Percentiles rank a stretch among this genome's conserved stretches.
phyloP scores from a whole-genome alignment of 2,797 vertebrate genomes.

The Melanotaenia parkinsoni region DNA sequence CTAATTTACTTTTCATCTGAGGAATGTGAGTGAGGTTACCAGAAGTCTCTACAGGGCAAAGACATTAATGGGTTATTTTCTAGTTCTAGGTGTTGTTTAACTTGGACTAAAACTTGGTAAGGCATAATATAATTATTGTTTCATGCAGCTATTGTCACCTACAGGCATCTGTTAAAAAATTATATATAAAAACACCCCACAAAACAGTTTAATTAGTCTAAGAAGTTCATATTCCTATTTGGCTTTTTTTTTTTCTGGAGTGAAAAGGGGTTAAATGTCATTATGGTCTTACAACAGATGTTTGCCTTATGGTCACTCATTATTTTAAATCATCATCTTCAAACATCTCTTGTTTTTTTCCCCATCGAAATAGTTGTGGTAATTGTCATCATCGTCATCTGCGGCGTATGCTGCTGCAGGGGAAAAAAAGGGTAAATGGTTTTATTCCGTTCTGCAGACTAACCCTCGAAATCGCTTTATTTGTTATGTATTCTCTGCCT shows the following conservation, averaged over 20 bases:
- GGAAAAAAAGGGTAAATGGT: constrained; percentile 45
- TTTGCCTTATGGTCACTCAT: background rate
- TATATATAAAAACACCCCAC: no score
- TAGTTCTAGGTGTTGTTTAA: no score
- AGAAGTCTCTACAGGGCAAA: no score
- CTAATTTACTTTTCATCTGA: background rate
- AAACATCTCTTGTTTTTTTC: background rate
- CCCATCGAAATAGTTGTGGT: background rate
- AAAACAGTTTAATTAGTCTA: background rate
- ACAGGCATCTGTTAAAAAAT: no score
- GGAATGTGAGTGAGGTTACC: background rate
- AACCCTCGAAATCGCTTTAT: background rate
- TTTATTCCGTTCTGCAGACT: constrained; percentile 24
- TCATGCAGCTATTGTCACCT: no score
- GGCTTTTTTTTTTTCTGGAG: background rate
- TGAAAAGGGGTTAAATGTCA: background rate
- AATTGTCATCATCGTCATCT: background rate
- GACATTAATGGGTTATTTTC: background rate
- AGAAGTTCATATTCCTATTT: background rate
- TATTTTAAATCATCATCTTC: background rate
- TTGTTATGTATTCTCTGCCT: background rate
- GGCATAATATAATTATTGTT: no score
- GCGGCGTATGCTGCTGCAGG: fast-evolving
- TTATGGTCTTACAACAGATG: background rate
- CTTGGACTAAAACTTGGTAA: no score